Evolutionary conservation across 2,888 invertebrate genomes (phyloP).

Genomic region (Calameuta idolon): DNA sequence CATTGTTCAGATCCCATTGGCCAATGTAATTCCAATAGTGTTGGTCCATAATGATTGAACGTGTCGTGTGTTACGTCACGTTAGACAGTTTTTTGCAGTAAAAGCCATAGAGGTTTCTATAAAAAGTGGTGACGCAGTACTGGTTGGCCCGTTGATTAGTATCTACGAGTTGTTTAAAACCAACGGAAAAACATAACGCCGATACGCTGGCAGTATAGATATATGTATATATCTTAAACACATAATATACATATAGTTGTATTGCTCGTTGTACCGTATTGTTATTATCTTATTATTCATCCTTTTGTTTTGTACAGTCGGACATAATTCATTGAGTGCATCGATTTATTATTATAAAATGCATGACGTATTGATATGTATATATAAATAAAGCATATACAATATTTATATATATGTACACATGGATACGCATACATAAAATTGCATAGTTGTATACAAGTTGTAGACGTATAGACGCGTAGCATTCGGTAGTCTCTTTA

Average conservation of each 20-base stretch:
- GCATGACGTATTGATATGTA: conserved; percentile 16
- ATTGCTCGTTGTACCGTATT: conserved; percentile 10
- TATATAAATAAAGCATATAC: conserved; percentile 1
- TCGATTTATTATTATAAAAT: conserved; percentile 12
- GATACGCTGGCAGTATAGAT: not conserved
- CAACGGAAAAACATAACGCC: not conserved
- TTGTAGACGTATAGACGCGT: conserved; percentile 16
- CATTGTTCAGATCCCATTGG: conserved; percentile 17
- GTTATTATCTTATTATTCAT: conserved; percentile 15
- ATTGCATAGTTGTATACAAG: not conserved
- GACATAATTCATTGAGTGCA: conserved; percentile 10
- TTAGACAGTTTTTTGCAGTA: not conserved
- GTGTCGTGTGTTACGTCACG: not conserved
- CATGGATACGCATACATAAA: conserved; percentile 4
- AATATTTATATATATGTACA: conserved; percentile 7
- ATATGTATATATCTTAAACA: not conserved
- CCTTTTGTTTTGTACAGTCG: conserved; percentile 23
- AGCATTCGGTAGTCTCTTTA: conserved; percentile 48
- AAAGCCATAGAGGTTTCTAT: not conserved
- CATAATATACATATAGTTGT: not conserved
- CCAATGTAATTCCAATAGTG: not conserved
- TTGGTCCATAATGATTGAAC: not conserved
- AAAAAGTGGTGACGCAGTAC: conserved; percentile 31
- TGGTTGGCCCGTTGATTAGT: conserved; percentile 46
- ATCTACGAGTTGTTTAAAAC: conserved; percentile 54